These are phyloP conservation scores for Lytechinus pictus DNA, from an alignment of 35 echinoderm and acorn worm genomes.

Conservation along the genomic window DNA sequence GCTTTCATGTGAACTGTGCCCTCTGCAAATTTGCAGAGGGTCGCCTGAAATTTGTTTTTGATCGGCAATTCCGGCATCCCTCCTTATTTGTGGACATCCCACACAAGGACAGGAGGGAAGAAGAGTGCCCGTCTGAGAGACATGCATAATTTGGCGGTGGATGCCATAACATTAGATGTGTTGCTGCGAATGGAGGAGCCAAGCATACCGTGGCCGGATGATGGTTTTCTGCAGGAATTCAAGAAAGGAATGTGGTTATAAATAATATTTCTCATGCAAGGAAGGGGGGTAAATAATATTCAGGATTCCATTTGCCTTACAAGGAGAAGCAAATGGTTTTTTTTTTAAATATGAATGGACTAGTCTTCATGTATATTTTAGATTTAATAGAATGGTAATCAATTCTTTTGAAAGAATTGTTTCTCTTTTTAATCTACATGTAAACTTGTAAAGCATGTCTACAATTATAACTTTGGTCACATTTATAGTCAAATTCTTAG, in stretches of 20 bases:
- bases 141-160: background rate
- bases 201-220: background rate
- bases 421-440: no score
- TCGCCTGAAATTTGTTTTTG: conserved; percentile 16
- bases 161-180: background rate
- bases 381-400: no score
- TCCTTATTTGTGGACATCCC: background rate
- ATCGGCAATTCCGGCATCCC: conserved; percentile 24
- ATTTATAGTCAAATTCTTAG: no score
- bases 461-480: no score
- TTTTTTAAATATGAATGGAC: no score
- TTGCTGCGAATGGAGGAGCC: background rate
- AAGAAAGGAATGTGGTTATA: background rate
- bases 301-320: no score
- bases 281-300: no score
- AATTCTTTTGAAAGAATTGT: no score
- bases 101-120: background rate
- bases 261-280: no score
- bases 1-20: conserved; percentile 48
- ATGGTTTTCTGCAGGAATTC: background rate
- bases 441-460: no score
- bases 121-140: background rate
- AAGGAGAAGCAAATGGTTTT: no score
- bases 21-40: conserved; percentile 38
- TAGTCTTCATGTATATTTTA: no score